A percentile compares a stretch with the other conserved stretches of the same genome.
Evolutionary conservation across 2,113 vertebrate genomes (phyloP).

Genomic region (Chionodraco myersi): DNA sequence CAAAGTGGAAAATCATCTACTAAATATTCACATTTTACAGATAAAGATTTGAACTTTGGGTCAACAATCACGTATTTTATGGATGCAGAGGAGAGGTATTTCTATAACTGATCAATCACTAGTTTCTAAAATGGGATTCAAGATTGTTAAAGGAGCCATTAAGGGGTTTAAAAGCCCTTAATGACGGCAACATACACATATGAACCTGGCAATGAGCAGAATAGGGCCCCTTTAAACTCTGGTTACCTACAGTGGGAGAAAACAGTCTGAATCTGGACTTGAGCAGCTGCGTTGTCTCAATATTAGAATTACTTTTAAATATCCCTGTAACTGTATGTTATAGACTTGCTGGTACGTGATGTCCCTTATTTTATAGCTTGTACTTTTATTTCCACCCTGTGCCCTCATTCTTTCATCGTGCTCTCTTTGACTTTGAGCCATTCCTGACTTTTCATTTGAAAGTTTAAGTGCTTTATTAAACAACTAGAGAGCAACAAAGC

Average conservation of each 20-base stretch:
- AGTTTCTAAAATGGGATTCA: neutral
- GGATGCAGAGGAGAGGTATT: too few relatives aligned
- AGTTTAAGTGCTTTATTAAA: conserved; percentile 18
- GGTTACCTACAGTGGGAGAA: neutral
- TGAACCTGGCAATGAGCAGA: too few relatives aligned
- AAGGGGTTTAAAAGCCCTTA: too few relatives aligned
- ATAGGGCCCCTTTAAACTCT: too few relatives aligned
- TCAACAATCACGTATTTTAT: neutral
- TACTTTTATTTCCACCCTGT: neutral
- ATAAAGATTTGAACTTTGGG: neutral
- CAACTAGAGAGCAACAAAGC: neutral
- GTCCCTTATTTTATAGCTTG: conserved; percentile 32
- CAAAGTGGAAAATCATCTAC: neutral
- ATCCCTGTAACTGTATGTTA: conserved; percentile 45
- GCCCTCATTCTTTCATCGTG: conserved; percentile 24
- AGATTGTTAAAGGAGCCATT: neutral
- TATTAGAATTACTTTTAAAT: neutral
- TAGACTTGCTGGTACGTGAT: conserved; percentile 15
- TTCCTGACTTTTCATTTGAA: conserved; percentile 29
- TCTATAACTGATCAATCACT: neutral
- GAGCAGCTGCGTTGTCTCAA: conserved; percentile 34
- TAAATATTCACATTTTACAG: neutral
- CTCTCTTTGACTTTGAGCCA: conserved; percentile 2
- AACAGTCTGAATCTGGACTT: neutral
- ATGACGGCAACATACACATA: too few relatives aligned